Percentiles rank a stretch among this genome's conserved stretches.
These are phyloP conservation scores for Nannospalax galili DNA, from an alignment of 2,113 vertebrate species.

Conservation along the genomic window DNA sequence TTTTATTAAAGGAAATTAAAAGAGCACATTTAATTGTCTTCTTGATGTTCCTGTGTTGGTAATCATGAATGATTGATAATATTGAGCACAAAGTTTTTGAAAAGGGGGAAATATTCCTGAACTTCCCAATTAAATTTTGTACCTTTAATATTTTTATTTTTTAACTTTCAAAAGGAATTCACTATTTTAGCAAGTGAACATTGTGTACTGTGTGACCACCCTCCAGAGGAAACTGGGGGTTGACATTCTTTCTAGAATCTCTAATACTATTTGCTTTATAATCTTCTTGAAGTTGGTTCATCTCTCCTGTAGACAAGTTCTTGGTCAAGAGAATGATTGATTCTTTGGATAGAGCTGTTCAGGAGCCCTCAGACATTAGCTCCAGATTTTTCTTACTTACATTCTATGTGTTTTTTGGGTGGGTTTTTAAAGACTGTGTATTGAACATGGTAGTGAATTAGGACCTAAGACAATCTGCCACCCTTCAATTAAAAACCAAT, in stretches of 20 bases:
- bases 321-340: not conserved
- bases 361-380: not conserved
- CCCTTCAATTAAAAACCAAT: not conserved
- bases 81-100: not conserved
- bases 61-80: slow-evolving; percentile 31
- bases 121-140: not conserved
- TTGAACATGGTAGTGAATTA: not conserved
- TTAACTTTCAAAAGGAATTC: not conserved
- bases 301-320: not conserved
- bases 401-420: not conserved
- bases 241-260: not conserved
- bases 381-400: not conserved
- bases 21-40: slow-evolving; percentile 13
- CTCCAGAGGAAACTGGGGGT: not conserved
- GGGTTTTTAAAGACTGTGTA: not conserved
- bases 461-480: slow-evolving; percentile 18
- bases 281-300: not conserved
- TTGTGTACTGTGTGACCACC: not conserved
- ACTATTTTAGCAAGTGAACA: not conserved
- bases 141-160: not conserved
- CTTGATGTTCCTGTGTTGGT: slow-evolving; percentile 18
- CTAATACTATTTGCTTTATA: not conserved
- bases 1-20: slow-evolving; percentile 43
- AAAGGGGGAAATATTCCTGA: not conserved
- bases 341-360: not conserved